Evolutionary conservation across 2,888 invertebrate species (phyloP).

Genomic region (Lapara coniferarum): DNA sequence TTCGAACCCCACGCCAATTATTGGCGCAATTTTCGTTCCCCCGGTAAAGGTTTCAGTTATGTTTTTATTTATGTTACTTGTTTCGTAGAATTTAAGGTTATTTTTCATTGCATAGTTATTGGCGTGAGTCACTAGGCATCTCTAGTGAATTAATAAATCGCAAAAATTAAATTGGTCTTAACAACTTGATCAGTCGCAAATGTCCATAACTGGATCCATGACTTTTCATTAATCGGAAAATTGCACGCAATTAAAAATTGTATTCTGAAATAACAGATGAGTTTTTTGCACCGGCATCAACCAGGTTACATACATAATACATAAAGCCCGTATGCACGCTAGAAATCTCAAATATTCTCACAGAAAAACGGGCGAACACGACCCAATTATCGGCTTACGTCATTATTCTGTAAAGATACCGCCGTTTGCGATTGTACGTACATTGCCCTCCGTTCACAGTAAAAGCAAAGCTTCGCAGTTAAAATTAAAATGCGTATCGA

Average conservation of each 20-base stretch:
- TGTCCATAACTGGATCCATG: neutral
- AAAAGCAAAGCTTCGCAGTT: conserved; percentile 1
- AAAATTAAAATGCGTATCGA: neutral
- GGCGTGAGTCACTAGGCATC: too few relatives aligned
- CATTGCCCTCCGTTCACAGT: conserved; percentile 18
- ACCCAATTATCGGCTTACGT: conserved; percentile 29
- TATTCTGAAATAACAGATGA: conserved; percentile 5
- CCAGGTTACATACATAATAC: conserved; percentile 36
- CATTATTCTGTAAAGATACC: conserved; percentile 13
- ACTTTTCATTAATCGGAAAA: neutral
- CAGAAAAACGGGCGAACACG: conserved; percentile 22
- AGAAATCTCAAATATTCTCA: conserved; percentile 37
- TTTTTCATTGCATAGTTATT: neutral
- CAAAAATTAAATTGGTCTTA: too few relatives aligned
- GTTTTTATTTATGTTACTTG: neutral
- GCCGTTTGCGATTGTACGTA: conserved; percentile 4
- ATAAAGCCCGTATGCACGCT: conserved; percentile 36
- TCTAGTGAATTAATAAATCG: too few relatives aligned
- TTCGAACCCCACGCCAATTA: neutral
- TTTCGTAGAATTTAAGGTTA: neutral
- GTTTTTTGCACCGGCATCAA: conserved; percentile 26
- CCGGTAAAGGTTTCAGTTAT: neutral
- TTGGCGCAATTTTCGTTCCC: conserved; percentile 5
- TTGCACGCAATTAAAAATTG: conserved; percentile 13
- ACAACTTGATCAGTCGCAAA: too few relatives aligned